Evolutionary conservation across 2,888 invertebrate species (phyloP), one percentile per base, ranked within the genome.

Genomic region (Temnothorax rugatulus): DNA sequence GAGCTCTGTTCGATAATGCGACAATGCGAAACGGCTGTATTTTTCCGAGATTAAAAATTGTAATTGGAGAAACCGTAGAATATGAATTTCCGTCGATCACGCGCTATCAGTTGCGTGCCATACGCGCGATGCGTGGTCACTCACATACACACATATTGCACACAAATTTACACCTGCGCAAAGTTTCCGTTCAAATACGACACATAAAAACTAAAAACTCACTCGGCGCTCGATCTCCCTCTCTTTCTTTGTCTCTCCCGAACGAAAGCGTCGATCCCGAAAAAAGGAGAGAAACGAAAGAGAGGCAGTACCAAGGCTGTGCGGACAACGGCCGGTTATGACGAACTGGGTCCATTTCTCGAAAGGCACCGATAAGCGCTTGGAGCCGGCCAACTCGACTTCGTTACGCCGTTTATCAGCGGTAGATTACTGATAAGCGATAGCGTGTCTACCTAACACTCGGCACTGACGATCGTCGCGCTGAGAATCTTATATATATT

Each of bases 391-490:
- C 87, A 86, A 86, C 87, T 88, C 86, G 84, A 88, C 90, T 89
- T 89, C 63, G 88, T 88, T 85, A 83, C 87, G 86, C 82, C 84
- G 89, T 29, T 93, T 92, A 92, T 92, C 92, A 90, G 90, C 71
- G 84, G 84, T 88, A 90, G 93, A 93, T 92, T 92, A 87, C 89
- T 91, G 93, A 93, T 93, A 93, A 93, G 92, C 91, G 92, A 93
- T 92, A 92, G 77, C 86, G 84, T n/a, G 29, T 83, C 73, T 85
- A 85, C 87, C 87, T 88, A 90, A 87, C 87, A 84, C 83, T 38
- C 54, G 44, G 54, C 57, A 52, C 63, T 74, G 41, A 69, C 34
- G 66, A 57, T 18, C 68, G 52, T 21, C 59, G 50, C 50, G 4
- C 18, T 25, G 61, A 57, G 63, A 76, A 75, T 86, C 68, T 73